Percentiles rank a stretch among this genome's conserved stretches.
Conservation (phyloP, 1,140 invertebrate genomes). For the Nomia melanderi region DNA sequence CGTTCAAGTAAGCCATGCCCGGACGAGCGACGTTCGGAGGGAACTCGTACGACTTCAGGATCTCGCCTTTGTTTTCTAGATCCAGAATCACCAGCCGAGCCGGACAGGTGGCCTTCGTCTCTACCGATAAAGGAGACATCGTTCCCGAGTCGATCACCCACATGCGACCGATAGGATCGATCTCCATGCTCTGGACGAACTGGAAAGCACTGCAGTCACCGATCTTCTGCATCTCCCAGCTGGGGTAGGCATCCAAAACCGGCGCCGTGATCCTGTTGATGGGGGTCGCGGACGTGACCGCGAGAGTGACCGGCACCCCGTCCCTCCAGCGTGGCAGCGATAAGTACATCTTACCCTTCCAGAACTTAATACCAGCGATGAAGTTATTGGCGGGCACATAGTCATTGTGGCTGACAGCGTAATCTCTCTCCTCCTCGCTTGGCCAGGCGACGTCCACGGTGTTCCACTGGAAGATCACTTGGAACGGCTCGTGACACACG, state of each 20-base stretch:
- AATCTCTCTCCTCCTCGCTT: slow-evolving; percentile 72
- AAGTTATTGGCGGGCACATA: slow-evolving; percentile 85
- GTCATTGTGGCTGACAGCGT: slow-evolving; percentile 77
- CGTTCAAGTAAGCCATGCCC: slow-evolving; percentile 83
- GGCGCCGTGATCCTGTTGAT: slow-evolving; percentile 82
- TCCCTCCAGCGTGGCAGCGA: slow-evolving; percentile 84
- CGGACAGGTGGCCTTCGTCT: slow-evolving; percentile 81
- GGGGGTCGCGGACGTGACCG: slow-evolving; percentile 79
- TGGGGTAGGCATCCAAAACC: slow-evolving; percentile 84
- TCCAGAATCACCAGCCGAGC: slow-evolving; percentile 86
- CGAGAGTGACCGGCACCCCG: slow-evolving; percentile 86
- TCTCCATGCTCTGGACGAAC: slow-evolving; percentile 87
- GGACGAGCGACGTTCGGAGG: slow-evolving; percentile 80
- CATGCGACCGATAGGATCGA: slow-evolving; percentile 85
- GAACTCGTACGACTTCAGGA: slow-evolving; percentile 82
- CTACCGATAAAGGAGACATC: slow-evolving; percentile 78
- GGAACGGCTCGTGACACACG: slow-evolving; percentile 76
- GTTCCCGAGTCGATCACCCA: slow-evolving; percentile 87
- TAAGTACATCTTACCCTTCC: slow-evolving; percentile 84
- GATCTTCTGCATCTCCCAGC: slow-evolving; percentile 84
- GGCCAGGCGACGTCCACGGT: slow-evolving; percentile 76
- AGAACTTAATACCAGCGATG: slow-evolving; percentile 84
- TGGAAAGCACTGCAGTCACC: slow-evolving; percentile 85
- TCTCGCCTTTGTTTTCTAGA: slow-evolving; percentile 82
- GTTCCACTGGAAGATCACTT: slow-evolving; percentile 79